A percentile compares a stretch with the other conserved stretches of the same genome.
phyloP scores from a whole-genome alignment of 2,888 invertebrate genomes.

The Sesia apiformis region DNA sequence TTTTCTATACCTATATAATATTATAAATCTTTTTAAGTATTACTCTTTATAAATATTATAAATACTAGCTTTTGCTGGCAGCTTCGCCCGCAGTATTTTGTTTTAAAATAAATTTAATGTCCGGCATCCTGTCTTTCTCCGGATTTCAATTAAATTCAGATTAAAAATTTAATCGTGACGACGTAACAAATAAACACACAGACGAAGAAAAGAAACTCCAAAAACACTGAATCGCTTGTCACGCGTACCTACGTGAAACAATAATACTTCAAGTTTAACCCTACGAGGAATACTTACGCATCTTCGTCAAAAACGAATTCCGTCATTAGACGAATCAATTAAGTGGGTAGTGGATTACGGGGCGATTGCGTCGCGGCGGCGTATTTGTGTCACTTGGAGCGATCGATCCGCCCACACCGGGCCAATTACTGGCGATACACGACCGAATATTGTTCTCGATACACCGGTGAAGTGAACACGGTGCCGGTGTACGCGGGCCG shows the following conservation, averaged over 20 bases:
- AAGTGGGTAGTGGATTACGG: constrained; percentile 62
- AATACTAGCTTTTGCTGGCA: not conserved
- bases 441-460: constrained; percentile 59
- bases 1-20: too few relatives aligned
- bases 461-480: constrained; percentile 20
- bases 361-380: constrained; percentile 55
- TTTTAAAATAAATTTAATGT: not conserved
- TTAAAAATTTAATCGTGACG: not conserved
- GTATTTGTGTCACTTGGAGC: constrained; percentile 61
- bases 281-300: too few relatives aligned
- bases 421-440: constrained; percentile 62
- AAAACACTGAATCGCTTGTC: too few relatives aligned
- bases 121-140: not conserved
- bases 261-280: too few relatives aligned
- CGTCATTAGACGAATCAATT: constrained; percentile 64
- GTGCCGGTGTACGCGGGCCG: not conserved
- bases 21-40: too few relatives aligned
- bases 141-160: not conserved
- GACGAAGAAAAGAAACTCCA: not conserved
- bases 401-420: constrained; percentile 60
- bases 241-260: too few relatives aligned
- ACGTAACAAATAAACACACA: not conserved
- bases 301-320: too few relatives aligned
- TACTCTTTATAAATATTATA: not conserved
- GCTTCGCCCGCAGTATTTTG: not conserved